phyloP scores from a whole-genome alignment of 2,888 invertebrate genomes.

The Agriotes lineatus region DNA sequence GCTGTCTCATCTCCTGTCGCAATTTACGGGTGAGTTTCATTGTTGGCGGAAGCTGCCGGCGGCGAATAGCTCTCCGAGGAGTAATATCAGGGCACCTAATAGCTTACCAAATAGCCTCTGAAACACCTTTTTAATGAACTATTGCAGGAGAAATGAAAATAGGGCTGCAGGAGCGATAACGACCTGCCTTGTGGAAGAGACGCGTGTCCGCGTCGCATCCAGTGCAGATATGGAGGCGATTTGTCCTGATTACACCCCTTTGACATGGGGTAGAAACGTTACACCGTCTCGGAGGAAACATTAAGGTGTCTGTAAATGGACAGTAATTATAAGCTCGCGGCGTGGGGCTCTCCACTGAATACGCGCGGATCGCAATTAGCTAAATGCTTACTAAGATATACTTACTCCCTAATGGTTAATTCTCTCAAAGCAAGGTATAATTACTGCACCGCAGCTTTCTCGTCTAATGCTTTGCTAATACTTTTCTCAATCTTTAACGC shows the following conservation, averaged over 20 bases:
- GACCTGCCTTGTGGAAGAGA: conserved; percentile 34
- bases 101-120: conserved; percentile 78
- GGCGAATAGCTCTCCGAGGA: conserved; percentile 68
- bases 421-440: conserved; percentile 46
- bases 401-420: conserved; percentile 56
- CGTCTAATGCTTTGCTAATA: conserved; percentile 35
- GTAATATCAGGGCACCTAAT: conserved; percentile 73
- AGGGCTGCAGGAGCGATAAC: conserved; percentile 57
- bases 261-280: conserved; percentile 43
- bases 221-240: conserved; percentile 35
- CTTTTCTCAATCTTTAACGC: conserved; percentile 27
- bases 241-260: conserved; percentile 44
- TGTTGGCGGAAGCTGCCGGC: conserved; percentile 66
- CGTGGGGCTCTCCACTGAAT: conserved; percentile 38
- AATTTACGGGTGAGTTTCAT: conserved; percentile 61
- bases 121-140: conserved; percentile 84
- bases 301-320: conserved; percentile 53
- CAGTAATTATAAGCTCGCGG: conserved; percentile 51
- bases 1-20: conserved; percentile 45
- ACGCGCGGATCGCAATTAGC: conserved; percentile 54
- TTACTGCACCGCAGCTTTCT: conserved; percentile 42
- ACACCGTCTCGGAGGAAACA: conserved; percentile 47
- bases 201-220: conserved; percentile 30
- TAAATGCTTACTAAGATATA: conserved; percentile 58
- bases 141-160: conserved; percentile 69